Base-by-base conservation (phyloP, 2,113 vertebrate genomes). In the Cyprinus carpio region DNA sequence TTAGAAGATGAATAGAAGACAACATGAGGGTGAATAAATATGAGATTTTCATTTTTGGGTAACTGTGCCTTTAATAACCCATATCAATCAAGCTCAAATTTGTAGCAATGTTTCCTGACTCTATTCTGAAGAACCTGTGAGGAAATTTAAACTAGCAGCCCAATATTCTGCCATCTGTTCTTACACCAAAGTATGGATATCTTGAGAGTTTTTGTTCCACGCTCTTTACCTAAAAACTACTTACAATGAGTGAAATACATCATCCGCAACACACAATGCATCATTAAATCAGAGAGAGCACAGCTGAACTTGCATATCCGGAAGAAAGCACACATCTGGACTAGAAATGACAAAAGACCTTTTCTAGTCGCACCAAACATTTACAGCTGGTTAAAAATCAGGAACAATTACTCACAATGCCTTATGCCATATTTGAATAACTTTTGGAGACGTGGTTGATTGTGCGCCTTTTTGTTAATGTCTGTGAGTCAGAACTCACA, bases 401-500 rank as follows among this genome's bases (percentile, higher is more conserved):
- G 78, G 78, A 74, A 81, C 56, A n/a, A 67, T 65, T 60, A 54
- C 84, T 34, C 56, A 34, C 37, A 81, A 81, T 72, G 58, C 54
- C 31, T 51, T 71, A 34, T 43, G 25, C 58, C 10, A 75, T 65
- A 31, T 34, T 31, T 60, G 76, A 79, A 79, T 60, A 79, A 60
- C 31, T 79, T 75, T 83, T 72, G 58, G 64, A 16, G 56, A 34
- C n/a, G 31, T 37, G 58, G 60, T 25, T 40, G 67, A 51, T 80
- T 84, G 76, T 84, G 75, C 6, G 37, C 56, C 25, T 83, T 81
- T 84, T 60, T 81, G 31, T 29, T 64, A 84, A 75, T 56, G 56
- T 46, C 51, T 20, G 75, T 83, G 87, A 88, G 75, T 86, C 81
- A 69, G 58, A 67, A 72, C 56, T 84, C 75, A 58, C 84, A 88